Evolutionary conservation across 2,888 invertebrate species (phyloP).

Genomic region (Hydriomena furcata): DNA sequence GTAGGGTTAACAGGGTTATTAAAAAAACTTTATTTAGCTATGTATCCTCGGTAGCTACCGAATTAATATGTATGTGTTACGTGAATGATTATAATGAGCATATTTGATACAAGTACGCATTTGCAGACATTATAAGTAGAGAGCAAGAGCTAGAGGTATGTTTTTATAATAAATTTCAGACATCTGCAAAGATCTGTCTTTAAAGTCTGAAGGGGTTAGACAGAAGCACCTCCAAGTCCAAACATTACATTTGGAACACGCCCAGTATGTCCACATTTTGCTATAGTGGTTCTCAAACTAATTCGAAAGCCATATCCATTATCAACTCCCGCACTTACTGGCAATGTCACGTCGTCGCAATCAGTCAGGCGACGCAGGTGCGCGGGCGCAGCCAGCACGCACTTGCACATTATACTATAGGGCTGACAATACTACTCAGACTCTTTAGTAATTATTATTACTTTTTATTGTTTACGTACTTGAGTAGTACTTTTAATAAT

Average conservation of each 20-base stretch:
- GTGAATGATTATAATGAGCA: constrained; percentile 59
- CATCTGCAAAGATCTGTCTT: too few species aligned
- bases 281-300: too few species aligned
- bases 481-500: too few species aligned
- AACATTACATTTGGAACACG: too few species aligned
- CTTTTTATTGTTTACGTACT: too few species aligned
- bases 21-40: constrained; percentile 33
- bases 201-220: too few species aligned
- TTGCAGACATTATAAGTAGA: constrained; percentile 28
- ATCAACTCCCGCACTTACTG: too few species aligned
- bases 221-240: too few species aligned
- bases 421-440: constrained; percentile 3
- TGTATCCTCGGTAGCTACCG: constrained; percentile 57
- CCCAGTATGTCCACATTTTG: too few species aligned
- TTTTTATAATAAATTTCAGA: too few species aligned
- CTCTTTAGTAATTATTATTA: too few species aligned
- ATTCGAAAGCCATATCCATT: too few species aligned
- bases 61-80: constrained; percentile 47
- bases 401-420: constrained; percentile 21
- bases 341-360: constrained; percentile 55
- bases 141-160: neutral
- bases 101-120: constrained; percentile 47
- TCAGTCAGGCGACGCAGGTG: constrained; percentile 65
- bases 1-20: neutral
- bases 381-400: constrained; percentile 45